Conservation (phyloP, 2,888 invertebrate species). For the Plutella xylostella region DNA sequence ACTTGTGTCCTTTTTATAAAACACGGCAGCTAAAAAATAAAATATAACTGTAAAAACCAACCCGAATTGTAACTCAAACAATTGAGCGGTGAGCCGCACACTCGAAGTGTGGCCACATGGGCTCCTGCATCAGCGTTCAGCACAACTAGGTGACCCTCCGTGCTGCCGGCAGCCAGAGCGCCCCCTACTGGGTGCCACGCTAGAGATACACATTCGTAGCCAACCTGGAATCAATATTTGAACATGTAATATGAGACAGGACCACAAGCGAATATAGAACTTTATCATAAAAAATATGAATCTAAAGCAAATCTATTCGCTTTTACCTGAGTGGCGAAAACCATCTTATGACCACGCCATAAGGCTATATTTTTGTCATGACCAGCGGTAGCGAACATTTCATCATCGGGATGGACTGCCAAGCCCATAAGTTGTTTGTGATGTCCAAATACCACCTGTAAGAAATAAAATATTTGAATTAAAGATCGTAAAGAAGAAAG, state of each 20-base stretch:
- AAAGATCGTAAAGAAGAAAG: too few species aligned
- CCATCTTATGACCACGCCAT: conserved; percentile 89
- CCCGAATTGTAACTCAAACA: conserved; percentile 91
- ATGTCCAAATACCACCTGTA: conserved; percentile 87
- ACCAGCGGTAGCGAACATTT: conserved; percentile 92
- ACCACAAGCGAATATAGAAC: neutral
- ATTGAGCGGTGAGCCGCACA: conserved; percentile 88
- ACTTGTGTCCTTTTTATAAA: too few species aligned
- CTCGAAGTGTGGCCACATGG: conserved; percentile 85
- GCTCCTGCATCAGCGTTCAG: conserved; percentile 89
- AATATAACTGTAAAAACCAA: conserved; percentile 39
- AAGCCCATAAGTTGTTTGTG: conserved; percentile 89
- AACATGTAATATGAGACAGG: neutral
- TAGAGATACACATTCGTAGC: conserved; percentile 89
- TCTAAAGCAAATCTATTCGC: neutral
- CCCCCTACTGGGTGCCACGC: conserved; percentile 91
- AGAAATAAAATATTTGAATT: conserved; percentile 8
- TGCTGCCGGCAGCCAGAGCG: conserved; percentile 88
- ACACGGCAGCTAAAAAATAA: too few species aligned
- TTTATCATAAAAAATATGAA: neutral
- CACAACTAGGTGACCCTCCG: conserved; percentile 88
- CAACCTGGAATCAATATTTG: conserved; percentile 58
- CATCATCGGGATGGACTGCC: conserved; percentile 91
- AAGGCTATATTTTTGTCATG: conserved; percentile 91
- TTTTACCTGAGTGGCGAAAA: conserved; percentile 86